Conservation (phyloP, 2,113 vertebrate species). For the Cheirogaleus medius region DNA sequence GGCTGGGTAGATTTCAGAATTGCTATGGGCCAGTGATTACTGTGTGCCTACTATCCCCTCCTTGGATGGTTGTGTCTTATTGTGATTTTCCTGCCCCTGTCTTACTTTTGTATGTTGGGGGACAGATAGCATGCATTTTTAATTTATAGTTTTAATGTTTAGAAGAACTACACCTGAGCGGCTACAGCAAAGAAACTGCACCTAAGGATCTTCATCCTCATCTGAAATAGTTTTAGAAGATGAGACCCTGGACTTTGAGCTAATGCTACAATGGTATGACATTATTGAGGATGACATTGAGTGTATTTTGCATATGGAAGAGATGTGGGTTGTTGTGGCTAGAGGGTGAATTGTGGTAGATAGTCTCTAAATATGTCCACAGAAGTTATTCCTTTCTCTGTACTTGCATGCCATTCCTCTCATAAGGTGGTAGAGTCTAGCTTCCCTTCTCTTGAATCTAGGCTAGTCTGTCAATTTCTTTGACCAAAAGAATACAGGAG, state of each 20-base stretch:
- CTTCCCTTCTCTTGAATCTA: background rate
- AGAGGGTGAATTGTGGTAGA: background rate
- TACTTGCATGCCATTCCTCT: background rate
- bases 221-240: background rate
- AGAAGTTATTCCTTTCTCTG: background rate
- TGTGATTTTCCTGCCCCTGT: background rate
- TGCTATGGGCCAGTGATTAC: background rate
- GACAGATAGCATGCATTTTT: constrained; percentile 5
- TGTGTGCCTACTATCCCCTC: background rate
- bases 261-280: background rate
- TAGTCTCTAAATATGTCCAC: background rate
- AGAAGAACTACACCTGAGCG: background rate
- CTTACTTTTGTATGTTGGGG: background rate
- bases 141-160: constrained; percentile 11
- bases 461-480: background rate
- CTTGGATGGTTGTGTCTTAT: background rate
- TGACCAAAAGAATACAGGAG: background rate
- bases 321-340: background rate
- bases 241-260: background rate
- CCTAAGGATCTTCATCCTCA: background rate
- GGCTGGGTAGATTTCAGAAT: constrained; percentile 35
- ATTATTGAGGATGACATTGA: background rate
- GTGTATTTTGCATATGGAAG: background rate
- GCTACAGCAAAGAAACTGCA: background rate
- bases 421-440: background rate